Percentiles rank a stretch among this genome's conserved stretches.
These are phyloP conservation scores for Cynodonichthys magdalenae DNA, from an alignment of 2,797 vertebrate genomes.

Conservation along the genomic window DNA sequence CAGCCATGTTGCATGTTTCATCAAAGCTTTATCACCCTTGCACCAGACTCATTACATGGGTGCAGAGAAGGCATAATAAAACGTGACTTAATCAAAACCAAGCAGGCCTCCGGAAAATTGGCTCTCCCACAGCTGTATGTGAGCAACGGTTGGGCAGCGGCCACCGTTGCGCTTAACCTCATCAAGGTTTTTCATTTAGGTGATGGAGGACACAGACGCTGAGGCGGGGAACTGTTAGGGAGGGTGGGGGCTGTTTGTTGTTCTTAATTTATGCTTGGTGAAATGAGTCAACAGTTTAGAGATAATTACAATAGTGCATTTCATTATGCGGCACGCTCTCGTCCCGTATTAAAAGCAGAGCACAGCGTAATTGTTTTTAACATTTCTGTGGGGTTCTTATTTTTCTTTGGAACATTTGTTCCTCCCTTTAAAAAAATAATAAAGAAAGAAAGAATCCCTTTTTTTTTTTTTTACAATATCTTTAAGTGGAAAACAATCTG, in stretches of 20 bases:
- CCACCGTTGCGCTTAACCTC: conserved; percentile 74
- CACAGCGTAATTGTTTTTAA: conserved; percentile 20
- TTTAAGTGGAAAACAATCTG: too few relatives aligned
- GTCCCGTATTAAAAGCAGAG: conserved; percentile 19
- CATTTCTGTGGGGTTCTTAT: conserved; percentile 5
- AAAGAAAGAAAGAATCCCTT: background rate
- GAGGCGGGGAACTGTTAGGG: conserved; percentile 42
- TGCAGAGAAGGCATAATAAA: conserved; percentile 81
- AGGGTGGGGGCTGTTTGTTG: conserved; percentile 52
- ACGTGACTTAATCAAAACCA: conserved; percentile 83
- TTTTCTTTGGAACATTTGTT: background rate
- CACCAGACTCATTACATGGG: conserved; percentile 80
- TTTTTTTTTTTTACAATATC: too few relatives aligned
- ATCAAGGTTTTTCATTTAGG: conserved; percentile 62
- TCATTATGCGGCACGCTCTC: conserved; percentile 28
- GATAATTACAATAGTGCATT: conserved; percentile 47
- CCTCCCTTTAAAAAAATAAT: background rate
- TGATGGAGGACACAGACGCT: conserved; percentile 55
- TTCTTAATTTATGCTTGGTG: conserved; percentile 61
- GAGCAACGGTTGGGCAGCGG: conserved; percentile 73
- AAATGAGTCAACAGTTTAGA: conserved; percentile 64
- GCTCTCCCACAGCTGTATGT: conserved; percentile 75
- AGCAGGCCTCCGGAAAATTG: conserved; percentile 80
- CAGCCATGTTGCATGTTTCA: conserved; percentile 80
- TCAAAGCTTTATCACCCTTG: conserved; percentile 84